Evolutionary conservation across 2,888 invertebrate genomes (phyloP).

Genomic region (Rapana venosa): DNA sequence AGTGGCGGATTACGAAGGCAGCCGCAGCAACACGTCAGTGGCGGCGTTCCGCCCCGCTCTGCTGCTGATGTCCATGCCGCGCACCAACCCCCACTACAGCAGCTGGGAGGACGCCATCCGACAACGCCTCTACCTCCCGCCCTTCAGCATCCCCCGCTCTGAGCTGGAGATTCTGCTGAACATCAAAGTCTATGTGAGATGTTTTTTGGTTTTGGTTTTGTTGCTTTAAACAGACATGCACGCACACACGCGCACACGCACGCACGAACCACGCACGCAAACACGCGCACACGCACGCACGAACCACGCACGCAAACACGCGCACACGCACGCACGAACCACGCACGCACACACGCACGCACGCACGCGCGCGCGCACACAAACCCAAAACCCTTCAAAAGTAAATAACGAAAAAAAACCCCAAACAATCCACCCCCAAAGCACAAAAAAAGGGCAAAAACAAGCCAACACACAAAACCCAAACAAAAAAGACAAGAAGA

Average conservation of each 20-base stretch:
- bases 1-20: conserved; percentile 47
- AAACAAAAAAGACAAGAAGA: not conserved
- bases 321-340: no score
- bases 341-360: no score
- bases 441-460: not conserved
- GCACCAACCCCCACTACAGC: conserved; percentile 61
- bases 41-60: conserved; percentile 65
- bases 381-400: no score
- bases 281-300: no score
- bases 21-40: conserved; percentile 47
- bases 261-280: no score
- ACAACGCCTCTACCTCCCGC: conserved; percentile 56
- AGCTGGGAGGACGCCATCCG: conserved; percentile 61
- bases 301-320: no score
- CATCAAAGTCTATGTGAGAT: conserved; percentile 50
- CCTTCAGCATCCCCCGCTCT: conserved; percentile 55
- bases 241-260: no score
- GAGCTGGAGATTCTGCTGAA: conserved; percentile 42
- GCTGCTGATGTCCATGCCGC: conserved; percentile 60
- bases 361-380: no score
- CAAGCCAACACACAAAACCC: not conserved
- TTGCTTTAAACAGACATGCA: no score
- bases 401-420: no score
- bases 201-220: no score
- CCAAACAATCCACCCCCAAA: not conserved